phyloP scores from a whole-genome alignment of 1,140 invertebrate genomes.

The Drosophila biarmipes region DNA sequence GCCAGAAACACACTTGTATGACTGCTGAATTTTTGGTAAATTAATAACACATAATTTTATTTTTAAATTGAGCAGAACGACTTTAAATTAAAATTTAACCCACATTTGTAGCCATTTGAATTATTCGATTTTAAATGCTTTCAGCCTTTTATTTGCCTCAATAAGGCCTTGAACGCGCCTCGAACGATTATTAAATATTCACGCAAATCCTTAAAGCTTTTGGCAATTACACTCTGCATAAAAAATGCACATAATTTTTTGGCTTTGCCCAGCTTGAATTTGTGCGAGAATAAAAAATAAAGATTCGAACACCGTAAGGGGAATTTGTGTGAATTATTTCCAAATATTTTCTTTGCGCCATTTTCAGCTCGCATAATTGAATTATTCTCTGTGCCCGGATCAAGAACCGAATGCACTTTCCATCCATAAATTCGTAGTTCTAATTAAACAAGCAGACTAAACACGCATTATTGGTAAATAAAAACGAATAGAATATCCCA shows the following conservation, averaged over 20 bases:
- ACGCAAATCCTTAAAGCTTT: slow-evolving; percentile 35
- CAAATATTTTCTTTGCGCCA: slow-evolving; percentile 33
- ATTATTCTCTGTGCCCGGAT: slow-evolving; percentile 19
- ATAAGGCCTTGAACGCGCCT: slow-evolving; percentile 2
- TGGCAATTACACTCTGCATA: slow-evolving; percentile 30
- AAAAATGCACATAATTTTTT: slow-evolving; percentile 26
- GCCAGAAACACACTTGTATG: neutral
- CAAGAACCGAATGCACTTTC: neutral
- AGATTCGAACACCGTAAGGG: neutral
- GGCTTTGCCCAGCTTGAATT: slow-evolving; percentile 24
- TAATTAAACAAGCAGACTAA: slow-evolving; percentile 45
- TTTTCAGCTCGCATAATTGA: slow-evolving; percentile 36
- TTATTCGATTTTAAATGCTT: slow-evolving; percentile 4
- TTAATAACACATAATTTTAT: neutral
- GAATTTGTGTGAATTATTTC: slow-evolving; percentile 40
- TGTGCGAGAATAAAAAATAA: slow-evolving; percentile 1
- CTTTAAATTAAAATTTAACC: neutral
- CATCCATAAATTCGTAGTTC: slow-evolving; percentile 22
- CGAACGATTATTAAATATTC: slow-evolving; percentile 26
- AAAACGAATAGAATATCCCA: slow-evolving; percentile 14
- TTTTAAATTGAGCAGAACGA: too few species aligned
- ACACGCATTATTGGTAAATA: slow-evolving; percentile 28
- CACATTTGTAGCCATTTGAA: slow-evolving; percentile 23
- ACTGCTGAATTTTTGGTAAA: slow-evolving; percentile 3
- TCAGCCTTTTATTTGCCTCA: neutral